Evolutionary conservation across 2,888 invertebrate species (phyloP).

Genomic region (Chrysolina oricalcia): DNA sequence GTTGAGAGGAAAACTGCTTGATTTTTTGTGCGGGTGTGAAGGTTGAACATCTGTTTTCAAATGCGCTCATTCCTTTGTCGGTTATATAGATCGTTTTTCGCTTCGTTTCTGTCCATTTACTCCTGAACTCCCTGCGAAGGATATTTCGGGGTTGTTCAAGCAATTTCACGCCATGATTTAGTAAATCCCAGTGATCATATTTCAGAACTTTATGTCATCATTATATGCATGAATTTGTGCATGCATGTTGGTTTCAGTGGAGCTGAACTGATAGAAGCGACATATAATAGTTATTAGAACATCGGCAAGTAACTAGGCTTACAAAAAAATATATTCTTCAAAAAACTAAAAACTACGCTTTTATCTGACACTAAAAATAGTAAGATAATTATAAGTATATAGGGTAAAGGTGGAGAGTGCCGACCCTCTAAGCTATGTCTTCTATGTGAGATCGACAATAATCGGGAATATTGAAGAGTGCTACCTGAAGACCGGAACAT

Average conservation of each 20-base stretch:
- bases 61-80: slow-evolving; percentile 42
- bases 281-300: too few species aligned
- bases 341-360: too few species aligned
- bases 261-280: too few species aligned
- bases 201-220: slow-evolving; percentile 3
- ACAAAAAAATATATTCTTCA: too few species aligned
- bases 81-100: slow-evolving; percentile 38
- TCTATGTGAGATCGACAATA: too few species aligned
- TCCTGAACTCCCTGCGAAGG: slow-evolving; percentile 22
- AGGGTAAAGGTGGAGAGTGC: too few species aligned
- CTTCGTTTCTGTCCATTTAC: slow-evolving; percentile 46
- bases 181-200: slow-evolving; percentile 20
- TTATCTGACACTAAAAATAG: too few species aligned
- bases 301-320: too few species aligned
- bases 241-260: not conserved
- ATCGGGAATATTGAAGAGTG: too few species aligned
- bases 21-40: slow-evolving; percentile 35
- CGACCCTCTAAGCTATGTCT: too few species aligned
- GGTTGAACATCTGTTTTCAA: slow-evolving; percentile 44
- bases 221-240: not conserved
- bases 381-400: too few species aligned
- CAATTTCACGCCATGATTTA: slow-evolving; percentile 19
- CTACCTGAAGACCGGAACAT: too few species aligned
- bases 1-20: not conserved
- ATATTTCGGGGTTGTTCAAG: slow-evolving; percentile 13